A percentile compares a stretch with the other conserved stretches of the same genome.
Conservation (phyloP, 2,797 vertebrate genomes). For the Acrocephalus scirpaceus region DNA sequence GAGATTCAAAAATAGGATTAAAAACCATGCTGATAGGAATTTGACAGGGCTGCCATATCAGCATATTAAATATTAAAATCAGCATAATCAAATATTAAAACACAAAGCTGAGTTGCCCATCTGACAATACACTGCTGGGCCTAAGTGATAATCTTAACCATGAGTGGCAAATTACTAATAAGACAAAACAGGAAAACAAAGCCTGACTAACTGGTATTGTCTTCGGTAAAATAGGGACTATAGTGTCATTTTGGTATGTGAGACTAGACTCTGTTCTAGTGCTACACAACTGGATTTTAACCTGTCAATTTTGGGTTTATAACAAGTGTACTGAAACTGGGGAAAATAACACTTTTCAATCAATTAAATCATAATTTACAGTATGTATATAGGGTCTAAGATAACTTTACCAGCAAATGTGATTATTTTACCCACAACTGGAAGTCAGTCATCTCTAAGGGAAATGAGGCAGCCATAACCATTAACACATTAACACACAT, state of each 20-base stretch:
- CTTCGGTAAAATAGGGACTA: background rate
- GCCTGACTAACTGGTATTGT: background rate
- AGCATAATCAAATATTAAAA: background rate
- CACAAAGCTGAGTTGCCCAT: background rate
- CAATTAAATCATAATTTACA: background rate
- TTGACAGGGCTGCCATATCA: background rate
- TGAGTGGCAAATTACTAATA: background rate
- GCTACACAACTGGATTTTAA: background rate
- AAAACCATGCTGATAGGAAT: background rate
- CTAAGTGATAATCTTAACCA: background rate
- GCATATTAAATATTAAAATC: too few relatives aligned
- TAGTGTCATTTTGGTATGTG: background rate
- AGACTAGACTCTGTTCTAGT: too few relatives aligned
- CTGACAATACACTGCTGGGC: background rate
- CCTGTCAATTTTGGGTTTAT: background rate
- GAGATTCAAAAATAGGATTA: background rate
- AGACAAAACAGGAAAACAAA: background rate
- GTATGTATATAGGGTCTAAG: background rate
- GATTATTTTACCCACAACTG: accelerated
- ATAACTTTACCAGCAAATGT: background rate
- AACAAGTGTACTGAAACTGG: background rate
- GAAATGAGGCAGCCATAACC: background rate
- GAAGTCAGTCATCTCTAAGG: background rate
- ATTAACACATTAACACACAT: background rate
- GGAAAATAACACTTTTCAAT: background rate